A percentile compares a stretch with the other conserved stretches of the same genome.
Conservation (phyloP, 1,140 invertebrate genomes). For the Latrodectus geometricus region DNA sequence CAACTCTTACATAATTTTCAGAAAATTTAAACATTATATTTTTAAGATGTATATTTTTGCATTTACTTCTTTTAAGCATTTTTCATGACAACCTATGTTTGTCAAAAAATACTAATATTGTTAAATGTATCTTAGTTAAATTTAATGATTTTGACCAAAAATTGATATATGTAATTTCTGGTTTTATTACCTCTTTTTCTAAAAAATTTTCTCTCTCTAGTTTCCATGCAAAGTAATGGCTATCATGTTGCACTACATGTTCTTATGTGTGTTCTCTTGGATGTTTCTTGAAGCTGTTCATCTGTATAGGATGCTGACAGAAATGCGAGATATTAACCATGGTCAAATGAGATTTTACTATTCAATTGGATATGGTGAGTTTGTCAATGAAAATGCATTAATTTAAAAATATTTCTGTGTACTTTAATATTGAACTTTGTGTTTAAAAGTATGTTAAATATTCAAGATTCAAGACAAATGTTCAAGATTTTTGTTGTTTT, state of each 20-base stretch:
- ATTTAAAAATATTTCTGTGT: no score
- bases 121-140: no score
- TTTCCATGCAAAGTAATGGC: conserved; percentile 90
- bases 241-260: conserved; percentile 92
- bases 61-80: no score
- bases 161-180: no score
- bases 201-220: conserved; percentile 67
- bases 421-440: no score
- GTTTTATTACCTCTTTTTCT: neutral
- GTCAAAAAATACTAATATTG: no score
- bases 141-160: no score
- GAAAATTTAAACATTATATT: no score
- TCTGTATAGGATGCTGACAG: conserved; percentile 92
- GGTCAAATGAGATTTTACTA: conserved; percentile 95
- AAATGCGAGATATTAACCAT: conserved; percentile 95
- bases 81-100: no score
- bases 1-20: no score
- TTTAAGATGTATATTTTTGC: no score
- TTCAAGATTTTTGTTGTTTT: neutral
- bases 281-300: conserved; percentile 91
- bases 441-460: no score
- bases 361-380: conserved; percentile 87
- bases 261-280: conserved; percentile 90
- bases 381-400: neutral
- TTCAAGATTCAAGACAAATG: neutral